Percentiles rank a stretch among this genome's conserved stretches.
phyloP scores from a whole-genome alignment of 2,113 vertebrate genomes.

The Ptilonorhynchus violaceus region DNA sequence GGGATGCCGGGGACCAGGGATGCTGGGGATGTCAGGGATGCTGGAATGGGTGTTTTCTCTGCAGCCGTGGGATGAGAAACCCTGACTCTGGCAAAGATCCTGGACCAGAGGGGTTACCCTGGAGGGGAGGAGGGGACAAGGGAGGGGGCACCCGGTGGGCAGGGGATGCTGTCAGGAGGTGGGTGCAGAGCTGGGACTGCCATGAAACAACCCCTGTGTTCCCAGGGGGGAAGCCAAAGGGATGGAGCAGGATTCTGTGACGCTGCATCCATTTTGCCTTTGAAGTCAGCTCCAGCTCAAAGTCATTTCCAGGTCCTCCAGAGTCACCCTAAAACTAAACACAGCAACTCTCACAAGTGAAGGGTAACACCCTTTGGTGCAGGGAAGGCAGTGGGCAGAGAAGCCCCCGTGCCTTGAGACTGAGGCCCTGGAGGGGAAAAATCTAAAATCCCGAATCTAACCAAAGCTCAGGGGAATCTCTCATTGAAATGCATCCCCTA shows the following conservation, averaged over 20 bases:
- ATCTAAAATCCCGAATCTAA: background rate
- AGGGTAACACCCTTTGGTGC: background rate
- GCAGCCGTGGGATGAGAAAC: background rate
- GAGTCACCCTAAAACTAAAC: background rate
- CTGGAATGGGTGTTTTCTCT: background rate
- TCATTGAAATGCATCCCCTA: background rate
- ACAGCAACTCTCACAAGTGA: background rate
- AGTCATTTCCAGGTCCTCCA: background rate
- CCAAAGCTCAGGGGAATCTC: background rate
- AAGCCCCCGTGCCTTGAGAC: background rate
- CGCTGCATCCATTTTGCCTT: background rate
- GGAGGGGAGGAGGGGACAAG: background rate
- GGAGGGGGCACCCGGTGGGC: background rate
- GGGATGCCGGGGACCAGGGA: background rate
- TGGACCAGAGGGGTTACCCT: background rate
- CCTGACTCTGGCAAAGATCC: background rate
- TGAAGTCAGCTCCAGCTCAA: background rate
- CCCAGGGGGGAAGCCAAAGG: background rate
- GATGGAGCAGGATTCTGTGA: background rate
- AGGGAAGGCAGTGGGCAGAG: background rate
- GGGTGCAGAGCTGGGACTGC: background rate
- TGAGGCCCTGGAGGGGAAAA: background rate
- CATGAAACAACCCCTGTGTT: background rate
- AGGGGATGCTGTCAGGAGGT: background rate
- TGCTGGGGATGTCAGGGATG: background rate